phyloP scores from a whole-genome alignment of 2,888 invertebrate genomes.

The Steinernema carpocapsae region DNA sequence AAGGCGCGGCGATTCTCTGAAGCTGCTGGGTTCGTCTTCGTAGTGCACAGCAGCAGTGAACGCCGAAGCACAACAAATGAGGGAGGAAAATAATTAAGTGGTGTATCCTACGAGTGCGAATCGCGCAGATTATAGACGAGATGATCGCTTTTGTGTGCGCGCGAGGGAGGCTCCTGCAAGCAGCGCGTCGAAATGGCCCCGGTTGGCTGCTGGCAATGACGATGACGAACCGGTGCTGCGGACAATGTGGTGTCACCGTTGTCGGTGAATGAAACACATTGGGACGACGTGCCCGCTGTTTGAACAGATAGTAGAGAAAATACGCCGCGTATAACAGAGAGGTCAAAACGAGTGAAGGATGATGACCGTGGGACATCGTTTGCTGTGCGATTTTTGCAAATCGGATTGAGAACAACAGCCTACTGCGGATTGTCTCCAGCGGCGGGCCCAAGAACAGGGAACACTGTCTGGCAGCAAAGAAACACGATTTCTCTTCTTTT shows the following conservation, averaged over 20 bases:
- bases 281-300: too few relatives aligned
- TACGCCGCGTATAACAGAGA: too few relatives aligned
- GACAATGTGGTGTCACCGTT: constrained; percentile 24
- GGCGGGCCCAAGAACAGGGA: too few relatives aligned
- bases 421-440: too few relatives aligned
- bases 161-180: constrained; percentile 2
- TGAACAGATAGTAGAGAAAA: too few relatives aligned
- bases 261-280: too few relatives aligned
- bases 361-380: too few relatives aligned
- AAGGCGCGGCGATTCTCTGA: neutral
- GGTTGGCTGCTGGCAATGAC: neutral
- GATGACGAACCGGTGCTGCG: constrained; percentile 11
- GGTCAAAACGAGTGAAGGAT: too few relatives aligned
- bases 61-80: constrained; percentile 23
- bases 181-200: neutral
- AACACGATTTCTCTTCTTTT: too few relatives aligned
- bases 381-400: too few relatives aligned
- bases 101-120: constrained; percentile 28
- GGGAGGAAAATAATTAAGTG: constrained; percentile 35
- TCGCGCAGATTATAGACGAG: constrained; percentile 35
- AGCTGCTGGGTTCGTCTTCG: constrained; percentile 18
- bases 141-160: constrained; percentile 34
- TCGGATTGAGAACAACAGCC: too few relatives aligned
- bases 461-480: too few relatives aligned
- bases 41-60: constrained; percentile 8